Evolutionary conservation across 1,140 invertebrate species (phyloP).

Genomic region (Lysiphlebus fabarum): DNA sequence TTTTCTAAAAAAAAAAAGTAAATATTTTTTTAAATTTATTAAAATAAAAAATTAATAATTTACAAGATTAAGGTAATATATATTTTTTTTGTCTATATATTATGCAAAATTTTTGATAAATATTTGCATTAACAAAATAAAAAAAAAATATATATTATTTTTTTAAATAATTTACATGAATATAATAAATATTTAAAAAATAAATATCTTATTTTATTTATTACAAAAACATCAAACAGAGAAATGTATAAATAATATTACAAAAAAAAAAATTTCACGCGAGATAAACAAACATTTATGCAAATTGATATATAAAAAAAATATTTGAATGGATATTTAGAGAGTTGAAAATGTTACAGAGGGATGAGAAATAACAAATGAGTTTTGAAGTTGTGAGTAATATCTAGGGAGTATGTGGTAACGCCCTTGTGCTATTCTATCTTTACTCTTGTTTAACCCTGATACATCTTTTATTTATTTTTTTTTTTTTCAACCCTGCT

Average conservation of each 20-base stretch:
- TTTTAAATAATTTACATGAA: too few species aligned
- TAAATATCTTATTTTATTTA: background rate
- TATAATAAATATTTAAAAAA: too few species aligned
- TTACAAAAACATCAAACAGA: slow-evolving; percentile 5
- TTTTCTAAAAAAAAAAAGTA: too few species aligned
- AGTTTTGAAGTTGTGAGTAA: slow-evolving; percentile 22
- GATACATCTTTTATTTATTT: too few species aligned
- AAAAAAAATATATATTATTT: too few species aligned
- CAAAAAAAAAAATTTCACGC: slow-evolving; percentile 10
- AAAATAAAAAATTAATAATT: too few species aligned
- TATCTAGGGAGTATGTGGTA: slow-evolving; percentile 15
- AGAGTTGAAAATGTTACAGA: slow-evolving; percentile 1
- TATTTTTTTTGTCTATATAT: too few species aligned
- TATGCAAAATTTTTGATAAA: too few species aligned
- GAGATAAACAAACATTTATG: slow-evolving; percentile 32
- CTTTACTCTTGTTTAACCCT: background rate
- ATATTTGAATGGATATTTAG: slow-evolving; percentile 5
- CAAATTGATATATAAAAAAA: slow-evolving; percentile 19
- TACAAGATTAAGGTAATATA: too few species aligned
- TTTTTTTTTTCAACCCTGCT: too few species aligned
- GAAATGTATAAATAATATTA: slow-evolving; percentile 17
- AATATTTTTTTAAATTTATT: too few species aligned
- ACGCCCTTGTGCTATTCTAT: slow-evolving; percentile 19
- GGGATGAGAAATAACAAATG: slow-evolving; percentile 14
- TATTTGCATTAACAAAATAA: too few species aligned